Evolutionary conservation across 2,113 vertebrate genomes (phyloP).

Genomic region (Xiphias gladius): DNA sequence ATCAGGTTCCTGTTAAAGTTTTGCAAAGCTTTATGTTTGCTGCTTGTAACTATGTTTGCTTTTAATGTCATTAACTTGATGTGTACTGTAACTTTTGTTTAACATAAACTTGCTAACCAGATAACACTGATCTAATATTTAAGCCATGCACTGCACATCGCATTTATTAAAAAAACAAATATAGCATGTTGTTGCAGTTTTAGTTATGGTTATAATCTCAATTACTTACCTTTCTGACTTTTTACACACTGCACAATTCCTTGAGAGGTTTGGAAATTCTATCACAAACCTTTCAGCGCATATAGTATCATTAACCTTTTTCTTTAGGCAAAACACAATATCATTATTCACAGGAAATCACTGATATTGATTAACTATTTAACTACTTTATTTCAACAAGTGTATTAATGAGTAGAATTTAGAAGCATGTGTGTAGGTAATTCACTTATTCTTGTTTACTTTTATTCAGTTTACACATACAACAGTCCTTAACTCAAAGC

Average conservation of each 20-base stretch:
- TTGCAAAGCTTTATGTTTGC: background rate
- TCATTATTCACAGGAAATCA: background rate
- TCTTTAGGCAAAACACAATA: background rate
- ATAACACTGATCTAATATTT: background rate
- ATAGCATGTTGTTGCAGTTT: too few relatives aligned
- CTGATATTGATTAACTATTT: background rate
- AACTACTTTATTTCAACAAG: background rate
- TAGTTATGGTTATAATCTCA: too few relatives aligned
- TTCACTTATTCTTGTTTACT: background rate
- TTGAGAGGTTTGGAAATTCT: background rate
- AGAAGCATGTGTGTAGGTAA: background rate
- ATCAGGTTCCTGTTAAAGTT: background rate
- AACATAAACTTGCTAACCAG: background rate
- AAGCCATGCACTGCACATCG: background rate
- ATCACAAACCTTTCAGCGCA: background rate
- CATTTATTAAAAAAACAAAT: too few relatives aligned
- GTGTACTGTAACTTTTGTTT: background rate
- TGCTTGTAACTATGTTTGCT: conserved; percentile 1
- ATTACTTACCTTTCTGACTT: too few relatives aligned
- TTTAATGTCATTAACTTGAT: background rate
- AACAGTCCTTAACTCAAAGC: background rate
- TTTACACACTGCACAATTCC: background rate
- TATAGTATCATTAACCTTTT: background rate
- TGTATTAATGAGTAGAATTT: background rate
- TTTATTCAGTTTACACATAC: background rate